Base-by-base conservation (phyloP, 2,113 vertebrate species). In the Apistogramma diplotaenia region DNA sequence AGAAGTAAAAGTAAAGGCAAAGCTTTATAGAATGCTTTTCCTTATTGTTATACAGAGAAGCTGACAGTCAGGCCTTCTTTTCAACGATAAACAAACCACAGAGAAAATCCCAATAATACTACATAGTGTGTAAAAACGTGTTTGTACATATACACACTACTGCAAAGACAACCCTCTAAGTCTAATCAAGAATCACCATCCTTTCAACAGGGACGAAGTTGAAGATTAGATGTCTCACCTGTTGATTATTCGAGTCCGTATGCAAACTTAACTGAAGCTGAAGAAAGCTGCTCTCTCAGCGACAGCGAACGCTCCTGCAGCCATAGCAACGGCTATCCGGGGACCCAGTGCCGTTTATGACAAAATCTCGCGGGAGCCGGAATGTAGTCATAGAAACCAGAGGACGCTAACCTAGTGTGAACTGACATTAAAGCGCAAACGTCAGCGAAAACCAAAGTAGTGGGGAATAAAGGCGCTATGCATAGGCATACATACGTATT, bases 311-410 rank as follows among this genome's bases (percentile, higher is more conserved):
- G 59, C 60, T 81, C 1, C 5, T 29, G 90, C 83, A 25, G 55
- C 92, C 89, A 80, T 87, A 62, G 85, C 85, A 92, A 93, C 94
- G 25, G 23, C 8, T 1, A 18, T 40, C n/a, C 2, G 0, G 33
- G 58, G 16, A 62, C 33, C 2, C 21, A 0, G 3, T 9, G 46
- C 16, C 6, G 23, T 16, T 49, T 27, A 27, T 6, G 46, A 57
- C 5, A 25, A 74, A 7, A 70, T 92, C 78, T 92, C 92, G 92
- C 91, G 92, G 49, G 86, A 93, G 3, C n/a, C 72, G 1, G 8
- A 29, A 10, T 1, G 51, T 54, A n/a, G 62, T 33, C 62, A 57
- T 29, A 33, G 49, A 12, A 60, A 56, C 54, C 25, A 19, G 21
- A 29, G 56, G n/a, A 37, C 40, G 40, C 40, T 8, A 16, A 51